phyloP scores from a whole-genome alignment of 2,888 invertebrate species.

The Nomada ruficornis region DNA sequence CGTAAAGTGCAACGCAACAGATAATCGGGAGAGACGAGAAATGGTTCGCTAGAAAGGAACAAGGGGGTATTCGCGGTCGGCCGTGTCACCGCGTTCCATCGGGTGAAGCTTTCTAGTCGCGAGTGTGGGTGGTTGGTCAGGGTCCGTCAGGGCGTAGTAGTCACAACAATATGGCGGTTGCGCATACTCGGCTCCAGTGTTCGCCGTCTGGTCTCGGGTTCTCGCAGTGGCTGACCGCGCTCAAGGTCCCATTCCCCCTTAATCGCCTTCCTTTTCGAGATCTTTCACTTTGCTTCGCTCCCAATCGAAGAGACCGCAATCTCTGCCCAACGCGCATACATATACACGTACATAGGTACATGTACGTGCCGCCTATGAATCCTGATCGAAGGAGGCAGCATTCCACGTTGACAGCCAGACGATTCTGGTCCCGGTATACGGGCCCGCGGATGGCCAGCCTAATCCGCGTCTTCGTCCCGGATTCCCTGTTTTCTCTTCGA shows the following conservation, averaged over 20 bases:
- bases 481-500: no score
- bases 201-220: slow-evolving; percentile 48
- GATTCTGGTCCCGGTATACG: slow-evolving; percentile 72
- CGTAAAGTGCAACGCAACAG: slow-evolving; percentile 32
- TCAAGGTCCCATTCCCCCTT: slow-evolving; percentile 81
- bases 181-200: slow-evolving; percentile 45
- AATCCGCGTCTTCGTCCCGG: slow-evolving; percentile 33
- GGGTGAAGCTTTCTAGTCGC: background rate
- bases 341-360: no score
- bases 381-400: slow-evolving; percentile 65
- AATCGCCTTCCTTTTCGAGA: slow-evolving; percentile 81
- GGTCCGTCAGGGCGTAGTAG: slow-evolving; percentile 61
- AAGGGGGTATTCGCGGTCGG: slow-evolving; percentile 22
- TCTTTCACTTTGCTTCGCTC: slow-evolving; percentile 77
- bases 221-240: slow-evolving; percentile 82
- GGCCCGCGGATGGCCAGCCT: slow-evolving; percentile 77
- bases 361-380: slow-evolving; percentile 28
- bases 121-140: slow-evolving; percentile 60
- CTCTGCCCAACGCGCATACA: slow-evolving; percentile 47
- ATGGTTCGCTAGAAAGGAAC: background rate
- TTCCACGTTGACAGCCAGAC: slow-evolving; percentile 57
- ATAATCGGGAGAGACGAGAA: slow-evolving; percentile 45
- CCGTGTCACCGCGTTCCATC: slow-evolving; percentile 50
- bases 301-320: slow-evolving; percentile 75
- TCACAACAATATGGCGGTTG: slow-evolving; percentile 76